Conservation (phyloP, 2,113 vertebrate species). For the Carettochelys insculpta region DNA sequence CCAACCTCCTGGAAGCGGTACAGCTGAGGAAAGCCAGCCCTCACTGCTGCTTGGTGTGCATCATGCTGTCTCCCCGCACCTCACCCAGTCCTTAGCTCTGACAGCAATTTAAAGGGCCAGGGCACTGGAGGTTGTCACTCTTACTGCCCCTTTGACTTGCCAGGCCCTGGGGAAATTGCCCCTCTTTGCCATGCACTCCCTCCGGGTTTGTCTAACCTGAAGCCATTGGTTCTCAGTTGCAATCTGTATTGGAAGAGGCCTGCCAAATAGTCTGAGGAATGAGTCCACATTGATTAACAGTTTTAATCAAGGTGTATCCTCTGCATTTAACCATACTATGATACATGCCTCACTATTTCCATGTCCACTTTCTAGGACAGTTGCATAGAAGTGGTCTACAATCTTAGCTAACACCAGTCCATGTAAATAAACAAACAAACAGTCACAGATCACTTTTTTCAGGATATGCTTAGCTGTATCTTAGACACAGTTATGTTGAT, state of each 20-base stretch:
- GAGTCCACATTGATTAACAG: neutral
- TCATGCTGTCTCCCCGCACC: too few species aligned
- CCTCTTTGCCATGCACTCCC: neutral
- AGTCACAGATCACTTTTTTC: neutral
- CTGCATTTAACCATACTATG: neutral
- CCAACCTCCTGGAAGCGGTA: too few species aligned
- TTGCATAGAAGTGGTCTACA: neutral
- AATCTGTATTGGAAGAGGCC: neutral
- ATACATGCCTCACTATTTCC: fast-evolving
- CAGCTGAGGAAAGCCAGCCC: too few species aligned
- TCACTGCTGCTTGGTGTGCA: too few species aligned
- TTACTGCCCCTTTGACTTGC: too few species aligned
- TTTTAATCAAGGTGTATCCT: neutral
- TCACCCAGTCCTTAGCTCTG: too few species aligned
- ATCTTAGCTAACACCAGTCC: neutral
- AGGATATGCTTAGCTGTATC: fast-evolving
- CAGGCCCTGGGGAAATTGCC: too few species aligned
- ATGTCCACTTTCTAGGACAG: neutral
- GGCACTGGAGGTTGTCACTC: too few species aligned
- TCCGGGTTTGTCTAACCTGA: neutral
- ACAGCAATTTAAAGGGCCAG: too few species aligned
- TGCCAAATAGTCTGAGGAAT: neutral
- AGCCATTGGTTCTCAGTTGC: neutral
- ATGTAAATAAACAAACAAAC: neutral
- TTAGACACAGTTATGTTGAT: neutral